Conservation (phyloP, 2,797 vertebrate genomes). For the Oryzias sinensis region DNA sequence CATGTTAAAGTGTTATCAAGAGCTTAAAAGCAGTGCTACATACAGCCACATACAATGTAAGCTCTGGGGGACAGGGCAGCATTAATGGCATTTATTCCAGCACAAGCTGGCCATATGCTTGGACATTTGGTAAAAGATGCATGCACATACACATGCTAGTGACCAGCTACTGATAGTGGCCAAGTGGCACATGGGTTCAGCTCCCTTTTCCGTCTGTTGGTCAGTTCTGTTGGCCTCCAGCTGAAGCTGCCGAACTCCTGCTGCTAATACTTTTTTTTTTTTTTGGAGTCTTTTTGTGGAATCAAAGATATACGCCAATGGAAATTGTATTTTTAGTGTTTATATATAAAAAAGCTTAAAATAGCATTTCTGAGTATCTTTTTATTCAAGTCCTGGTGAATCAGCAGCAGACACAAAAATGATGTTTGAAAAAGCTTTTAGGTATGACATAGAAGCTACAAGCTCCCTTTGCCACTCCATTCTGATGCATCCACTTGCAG, state of each 20-base stretch:
- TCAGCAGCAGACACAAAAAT: no score
- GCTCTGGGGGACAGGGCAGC: slow-evolving; percentile 40
- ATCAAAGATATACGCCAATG: no score
- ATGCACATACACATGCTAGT: slow-evolving; percentile 18
- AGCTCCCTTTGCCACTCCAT: no score
- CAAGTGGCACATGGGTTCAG: slow-evolving; percentile 55
- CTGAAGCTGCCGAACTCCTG: not conserved
- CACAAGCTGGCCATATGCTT: slow-evolving; percentile 69
- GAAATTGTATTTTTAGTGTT: no score
- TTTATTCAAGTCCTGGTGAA: no score
- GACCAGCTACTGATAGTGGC: slow-evolving; percentile 37
- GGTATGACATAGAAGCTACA: no score
- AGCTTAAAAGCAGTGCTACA: slow-evolving; percentile 64
- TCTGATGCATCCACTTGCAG: no score
- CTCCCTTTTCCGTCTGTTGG: slow-evolving; percentile 45
- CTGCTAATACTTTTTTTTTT: slow-evolving; percentile 1
- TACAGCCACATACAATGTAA: slow-evolving; percentile 34
- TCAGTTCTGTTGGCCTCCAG: slow-evolving; percentile 27
- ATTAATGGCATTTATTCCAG: slow-evolving; percentile 66
- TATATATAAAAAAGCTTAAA: no score
- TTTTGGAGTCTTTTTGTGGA: no score
- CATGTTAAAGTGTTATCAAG: slow-evolving; percentile 59
- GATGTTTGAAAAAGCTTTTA: no score
- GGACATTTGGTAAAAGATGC: slow-evolving; percentile 58
- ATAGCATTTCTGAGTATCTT: no score